These are phyloP conservation scores for Pseudorhiza aurosa DNA, from an alignment of 30 jellyfish, hydroid and myxozoan species.

Conservation along the genomic window DNA sequence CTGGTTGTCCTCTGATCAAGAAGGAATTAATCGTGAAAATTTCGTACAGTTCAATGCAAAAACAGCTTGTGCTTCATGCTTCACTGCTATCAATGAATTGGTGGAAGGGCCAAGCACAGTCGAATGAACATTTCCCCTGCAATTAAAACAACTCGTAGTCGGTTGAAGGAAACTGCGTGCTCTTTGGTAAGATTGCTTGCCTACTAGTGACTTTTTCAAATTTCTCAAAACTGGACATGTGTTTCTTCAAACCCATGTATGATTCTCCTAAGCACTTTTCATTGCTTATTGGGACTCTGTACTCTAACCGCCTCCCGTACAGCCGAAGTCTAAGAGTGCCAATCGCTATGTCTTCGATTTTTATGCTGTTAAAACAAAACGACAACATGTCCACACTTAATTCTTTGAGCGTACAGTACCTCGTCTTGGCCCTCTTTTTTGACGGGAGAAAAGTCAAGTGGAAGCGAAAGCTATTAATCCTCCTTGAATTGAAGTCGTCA, in stretches of 20 bases:
- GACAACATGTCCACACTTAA: not conserved
- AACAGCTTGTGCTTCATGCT: no score
- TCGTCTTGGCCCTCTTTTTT: constrained; percentile 14
- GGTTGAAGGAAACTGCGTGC: constrained; percentile 28
- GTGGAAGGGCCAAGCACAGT: no score
- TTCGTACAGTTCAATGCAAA: no score
- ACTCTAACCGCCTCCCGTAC: constrained; percentile 58
- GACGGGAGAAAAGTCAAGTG: constrained; percentile 33
- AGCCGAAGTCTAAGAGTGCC: constrained; percentile 76
- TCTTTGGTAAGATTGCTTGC: constrained; percentile 45
- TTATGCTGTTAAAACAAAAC: constrained; percentile 12
- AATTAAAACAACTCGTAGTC: constrained; percentile 1
- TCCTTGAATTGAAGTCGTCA: not conserved
- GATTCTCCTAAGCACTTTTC: constrained; percentile 79
- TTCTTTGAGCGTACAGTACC: constrained; percentile 15
- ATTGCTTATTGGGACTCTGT: constrained; percentile 36
- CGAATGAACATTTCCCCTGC: no score
- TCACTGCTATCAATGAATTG: no score
- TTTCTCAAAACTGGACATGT: not conserved
- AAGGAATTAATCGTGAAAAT: no score
- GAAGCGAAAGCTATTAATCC: constrained; percentile 13
- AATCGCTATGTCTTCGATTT: not conserved
- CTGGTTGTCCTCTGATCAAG: no score
- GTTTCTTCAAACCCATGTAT: constrained; percentile 1
- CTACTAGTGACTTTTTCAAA: not conserved